Percentiles rank a stretch among this genome's conserved stretches.
phyloP scores from a whole-genome alignment of 2,113 vertebrate genomes.

The Muntiacus reevesi region DNA sequence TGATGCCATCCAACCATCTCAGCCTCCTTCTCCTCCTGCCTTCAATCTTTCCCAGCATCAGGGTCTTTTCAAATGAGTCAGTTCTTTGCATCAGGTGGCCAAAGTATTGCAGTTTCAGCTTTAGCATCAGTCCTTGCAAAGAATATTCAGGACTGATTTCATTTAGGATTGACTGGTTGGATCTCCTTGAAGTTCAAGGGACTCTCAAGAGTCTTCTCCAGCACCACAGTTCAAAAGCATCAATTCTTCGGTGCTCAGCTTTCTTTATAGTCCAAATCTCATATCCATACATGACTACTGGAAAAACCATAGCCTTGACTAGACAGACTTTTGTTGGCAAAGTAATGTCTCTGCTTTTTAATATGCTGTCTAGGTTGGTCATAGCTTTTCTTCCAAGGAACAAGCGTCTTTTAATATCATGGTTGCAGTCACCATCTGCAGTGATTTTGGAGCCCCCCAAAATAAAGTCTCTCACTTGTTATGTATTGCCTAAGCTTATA shows the following conservation, averaged over 20 bases:
- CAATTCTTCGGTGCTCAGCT: not conserved
- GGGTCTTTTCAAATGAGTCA: not conserved
- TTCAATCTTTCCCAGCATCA: not conserved
- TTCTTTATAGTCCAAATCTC: not conserved
- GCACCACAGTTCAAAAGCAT: not conserved
- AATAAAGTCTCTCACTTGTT: not conserved
- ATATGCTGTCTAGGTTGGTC: not conserved
- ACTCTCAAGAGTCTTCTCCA: not conserved
- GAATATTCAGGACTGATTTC: no score
- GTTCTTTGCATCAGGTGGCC: fast-evolving
- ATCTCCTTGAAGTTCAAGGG: not conserved
- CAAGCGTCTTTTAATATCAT: not conserved
- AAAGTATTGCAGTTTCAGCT: not conserved
- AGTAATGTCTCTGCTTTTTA: not conserved
- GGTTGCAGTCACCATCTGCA: not conserved
- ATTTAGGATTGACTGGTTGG: not conserved
- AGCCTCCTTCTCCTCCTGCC: not conserved
- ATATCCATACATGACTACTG: not conserved
- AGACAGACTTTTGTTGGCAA: not conserved
- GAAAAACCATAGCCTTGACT: not conserved
- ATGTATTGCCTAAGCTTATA: not conserved
- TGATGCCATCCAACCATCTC: not conserved
- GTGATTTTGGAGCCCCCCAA: not conserved
- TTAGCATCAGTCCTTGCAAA: not conserved
- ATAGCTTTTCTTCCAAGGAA: not conserved